Base-by-base conservation (phyloP, 2,113 vertebrate species). In the Cromileptes altivelis region DNA sequence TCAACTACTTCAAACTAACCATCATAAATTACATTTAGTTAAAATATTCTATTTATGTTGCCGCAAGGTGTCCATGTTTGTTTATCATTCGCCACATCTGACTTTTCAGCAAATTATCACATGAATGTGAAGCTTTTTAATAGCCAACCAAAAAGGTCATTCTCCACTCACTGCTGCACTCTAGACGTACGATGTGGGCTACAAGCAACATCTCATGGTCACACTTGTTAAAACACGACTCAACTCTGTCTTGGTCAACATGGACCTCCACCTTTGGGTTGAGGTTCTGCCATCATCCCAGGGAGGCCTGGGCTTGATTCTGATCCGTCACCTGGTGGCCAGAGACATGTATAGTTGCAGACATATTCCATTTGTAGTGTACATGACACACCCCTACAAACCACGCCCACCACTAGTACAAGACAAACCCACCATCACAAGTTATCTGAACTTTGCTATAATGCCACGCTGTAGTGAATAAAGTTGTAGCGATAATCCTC, bases 191-290 rank as follows among this genome's bases (percentile, higher is more conserved):
- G 12, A 61, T 4, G 1, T 42, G 47, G 52, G 7, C 37, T 18
- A 55, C 0, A 40, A 1, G 67, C 12, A 10, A 69, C 91, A 90
- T 27, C 3, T 27, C 27, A 27, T 87, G 93, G 92, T 47, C 71
- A 77, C 21, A 42, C 0, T 49, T 53, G 27, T 27, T 27, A 27
- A 27, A 27, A 27, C 27, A 27, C 27, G 27, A 27, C 27, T 27
- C 27, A 27, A 27, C 72, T 3, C 80, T 90, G 56, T 95, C 96
- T 0, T 94, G 82, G 82, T 99, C 97, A 0, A 96, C 97, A 10
- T 96, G 96, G n/a, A 99, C 98, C 0, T 98, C 95, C 62, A 99
- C 98, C 98, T 98, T 99, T 0, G 98, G 98, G 77, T 99, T 99
- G 65, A 99, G 97, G 84, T 96, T 97, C 94, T 98, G 98, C 0